Percentiles rank a stretch among this genome's conserved stretches.
phyloP scores from a whole-genome alignment of 2,888 invertebrate genomes.

The Cancer borealis region DNA sequence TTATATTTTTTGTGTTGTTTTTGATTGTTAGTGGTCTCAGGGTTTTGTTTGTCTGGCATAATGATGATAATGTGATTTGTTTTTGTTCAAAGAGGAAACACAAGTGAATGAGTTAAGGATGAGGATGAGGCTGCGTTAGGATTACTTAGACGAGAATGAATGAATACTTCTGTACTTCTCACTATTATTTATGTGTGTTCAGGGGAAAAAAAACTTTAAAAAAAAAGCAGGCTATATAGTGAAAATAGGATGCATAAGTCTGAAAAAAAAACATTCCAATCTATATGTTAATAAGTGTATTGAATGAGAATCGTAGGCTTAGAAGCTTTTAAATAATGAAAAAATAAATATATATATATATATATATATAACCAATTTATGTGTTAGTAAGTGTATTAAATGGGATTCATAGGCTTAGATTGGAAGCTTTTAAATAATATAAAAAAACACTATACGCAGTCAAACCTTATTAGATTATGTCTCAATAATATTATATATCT shows the following conservation, averaged over 20 bases:
- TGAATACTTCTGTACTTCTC: not conserved
- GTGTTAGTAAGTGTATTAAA: too few species aligned
- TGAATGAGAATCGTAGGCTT: not conserved
- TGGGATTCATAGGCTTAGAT: too few species aligned
- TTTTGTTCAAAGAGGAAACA: not conserved
- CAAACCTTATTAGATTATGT: not conserved
- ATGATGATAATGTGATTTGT: not conserved
- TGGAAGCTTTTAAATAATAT: too few species aligned
- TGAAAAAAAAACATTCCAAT: not conserved
- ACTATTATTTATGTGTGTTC: not conserved
- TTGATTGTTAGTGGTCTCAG: not conserved
- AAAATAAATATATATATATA: too few species aligned
- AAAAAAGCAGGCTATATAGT: not conserved
- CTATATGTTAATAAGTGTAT: not conserved
- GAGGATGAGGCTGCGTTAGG: not conserved
- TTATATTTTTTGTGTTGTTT: not conserved
- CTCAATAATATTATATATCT: not conserved
- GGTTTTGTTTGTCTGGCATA: not conserved
- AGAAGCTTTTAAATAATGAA: not conserved
- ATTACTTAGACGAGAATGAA: not conserved
- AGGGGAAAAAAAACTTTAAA: not conserved
- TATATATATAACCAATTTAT: too few species aligned
- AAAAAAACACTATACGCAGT: too few species aligned
- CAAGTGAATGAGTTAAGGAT: not conserved
- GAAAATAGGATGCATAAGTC: not conserved